A percentile compares a stretch with the other conserved stretches of the same genome.
Evolutionary conservation across 2,113 vertebrate genomes (phyloP).

Genomic region (Vulpes vulpes): DNA sequence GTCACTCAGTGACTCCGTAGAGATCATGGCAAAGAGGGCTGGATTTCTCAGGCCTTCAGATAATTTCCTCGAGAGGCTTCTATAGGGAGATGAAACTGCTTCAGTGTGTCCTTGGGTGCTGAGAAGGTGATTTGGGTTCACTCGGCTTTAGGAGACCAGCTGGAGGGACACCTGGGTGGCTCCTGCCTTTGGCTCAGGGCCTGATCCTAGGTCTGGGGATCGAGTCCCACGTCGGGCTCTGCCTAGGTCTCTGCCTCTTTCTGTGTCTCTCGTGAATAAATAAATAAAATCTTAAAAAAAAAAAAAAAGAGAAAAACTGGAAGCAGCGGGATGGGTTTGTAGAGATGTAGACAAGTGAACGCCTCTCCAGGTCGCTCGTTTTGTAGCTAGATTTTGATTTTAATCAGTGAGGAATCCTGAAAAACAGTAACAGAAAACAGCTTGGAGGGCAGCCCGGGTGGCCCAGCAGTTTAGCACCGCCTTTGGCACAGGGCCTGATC

Average conservation of each 20-base stretch:
- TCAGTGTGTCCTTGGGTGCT: not conserved
- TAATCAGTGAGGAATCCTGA: conserved; percentile 33
- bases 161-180: too few species aligned
- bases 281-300: too few species aligned
- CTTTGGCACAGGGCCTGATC: too few species aligned
- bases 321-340: not conserved
- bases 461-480: too few species aligned
- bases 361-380: not conserved
- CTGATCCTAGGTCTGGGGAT: too few species aligned
- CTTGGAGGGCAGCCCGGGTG: not conserved
- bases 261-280: too few species aligned
- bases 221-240: too few species aligned
- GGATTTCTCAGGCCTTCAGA: not conserved
- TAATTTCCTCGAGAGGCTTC: not conserved
- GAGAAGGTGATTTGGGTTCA: not conserved
- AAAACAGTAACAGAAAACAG: not conserved
- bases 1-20: not conserved
- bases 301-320: not conserved
- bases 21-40: not conserved
- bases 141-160: not conserved
- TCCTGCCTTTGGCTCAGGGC: too few species aligned
- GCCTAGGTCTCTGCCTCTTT: too few species aligned
- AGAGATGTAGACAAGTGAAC: not conserved
- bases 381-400: conserved; percentile 54
- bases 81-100: not conserved